These are phyloP conservation scores for Drosophila conformis DNA, from an alignment of 2,888 invertebrate species.

Conservation along the genomic window DNA sequence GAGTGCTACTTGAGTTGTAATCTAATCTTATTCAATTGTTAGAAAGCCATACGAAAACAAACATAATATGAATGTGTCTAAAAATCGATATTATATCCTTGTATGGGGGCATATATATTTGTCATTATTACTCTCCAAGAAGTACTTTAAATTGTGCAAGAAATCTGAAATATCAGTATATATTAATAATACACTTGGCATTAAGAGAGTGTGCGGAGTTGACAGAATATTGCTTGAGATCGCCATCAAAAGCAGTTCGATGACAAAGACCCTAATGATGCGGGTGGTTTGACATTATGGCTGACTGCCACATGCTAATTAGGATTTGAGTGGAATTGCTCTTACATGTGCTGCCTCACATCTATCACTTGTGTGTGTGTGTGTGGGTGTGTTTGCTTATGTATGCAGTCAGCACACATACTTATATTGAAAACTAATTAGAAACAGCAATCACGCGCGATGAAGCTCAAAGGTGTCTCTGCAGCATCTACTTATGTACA, in stretches of 20 bases:
- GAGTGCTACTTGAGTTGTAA: not conserved
- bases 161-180: not conserved
- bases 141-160: not conserved
- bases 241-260: not conserved
- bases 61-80: not conserved
- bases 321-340: conserved; percentile 41
- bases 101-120: too few species aligned
- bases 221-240: not conserved
- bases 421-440: conserved; percentile 29
- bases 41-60: not conserved
- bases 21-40: not conserved
- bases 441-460: conserved; percentile 22
- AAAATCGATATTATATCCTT: not conserved
- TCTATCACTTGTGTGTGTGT: conserved; percentile 13
- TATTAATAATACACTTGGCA: not conserved
- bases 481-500: not conserved
- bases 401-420: conserved; percentile 3
- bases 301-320: conserved; percentile 43
- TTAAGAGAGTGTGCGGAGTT: not conserved
- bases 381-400: not conserved
- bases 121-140: not conserved
- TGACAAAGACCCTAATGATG: not conserved
- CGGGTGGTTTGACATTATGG: not conserved
- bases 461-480: conserved; percentile 6
- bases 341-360: conserved; percentile 21